Evolutionary conservation across 2,797 vertebrate genomes (phyloP), one percentile per base, ranked within the genome.

Genomic region (Sebastiscus albofasciatus): DNA sequence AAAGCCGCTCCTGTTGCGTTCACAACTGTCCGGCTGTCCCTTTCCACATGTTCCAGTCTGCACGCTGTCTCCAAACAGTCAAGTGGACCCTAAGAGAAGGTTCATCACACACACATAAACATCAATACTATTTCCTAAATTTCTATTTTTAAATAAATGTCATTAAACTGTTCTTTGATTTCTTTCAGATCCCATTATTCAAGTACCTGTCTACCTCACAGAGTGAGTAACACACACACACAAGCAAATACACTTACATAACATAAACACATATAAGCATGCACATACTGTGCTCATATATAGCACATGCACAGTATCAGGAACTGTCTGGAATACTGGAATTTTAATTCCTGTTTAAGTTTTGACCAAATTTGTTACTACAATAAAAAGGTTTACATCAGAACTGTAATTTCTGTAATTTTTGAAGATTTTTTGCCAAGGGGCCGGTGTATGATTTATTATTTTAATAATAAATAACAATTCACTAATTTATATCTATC

Each of bases 61-160:
- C 98, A 99, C 0, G 98, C 99, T 0, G 96, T 99, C 83, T 98
- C 96, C 92, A 98, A 97, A 93, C 96, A 96, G 90, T 97, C 97
- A 96, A 97, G 86, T 99, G 99, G 99, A 98, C 97, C 0, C 93
- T 99, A 36, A 96, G 96, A 93, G 97, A 98, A 64, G 97, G 98
- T 99, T 90, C 92, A 93, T 42, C 39, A 33, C 20, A 52, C 14
- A 46, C 59, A 42, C 39, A 56, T 4, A 64, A 6, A 49, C 1
- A 2, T 24, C 34, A 13, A 8, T 14, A 65, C 8, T 26, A 3
- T 42, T 31, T 6, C 16, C 10, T 1, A 20, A 9, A 14, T 59
- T n/a, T 27, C 34, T 1, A 12, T 55, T 27, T 61, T 46, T 8
- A 3, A 42, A 62, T 5, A 4, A 27, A 18, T 27, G n/a, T 72